Base-by-base conservation (phyloP, 2,797 vertebrate genomes). In the Sebastes hubbsi region DNA sequence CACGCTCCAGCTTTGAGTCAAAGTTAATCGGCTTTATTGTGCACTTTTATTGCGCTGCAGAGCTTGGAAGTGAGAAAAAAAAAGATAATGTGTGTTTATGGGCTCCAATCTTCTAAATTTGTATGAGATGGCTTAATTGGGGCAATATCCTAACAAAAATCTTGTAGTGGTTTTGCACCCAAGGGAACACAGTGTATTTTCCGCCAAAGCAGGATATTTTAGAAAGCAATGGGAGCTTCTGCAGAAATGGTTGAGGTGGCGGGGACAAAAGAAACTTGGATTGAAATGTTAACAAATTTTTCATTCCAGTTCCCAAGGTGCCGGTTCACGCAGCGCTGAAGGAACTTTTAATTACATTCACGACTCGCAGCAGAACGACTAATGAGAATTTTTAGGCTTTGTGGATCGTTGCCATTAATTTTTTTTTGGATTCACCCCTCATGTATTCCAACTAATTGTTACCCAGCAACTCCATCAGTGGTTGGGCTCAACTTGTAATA, bases 341-440 rank as follows among this genome's bases (percentile, higher is more conserved):
- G 75, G 78, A 94, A 93, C 88, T 88, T 94, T 93, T 94, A 94
- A 95, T 93, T 92, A 91, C 87, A 89, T 82, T 75, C 83, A 81
- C 69, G 9, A 80, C 85, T 91, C 62, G 25, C 75, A 86, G 87
- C 77, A 78, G 81, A 91, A 84, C 89, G 81, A 88, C 80, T 91
- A 90, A 94, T 94, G 86, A 93, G 82, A 88, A 89, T 79, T 87
- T 52, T 91, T 72, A 72, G 84, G 73, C 80, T 75, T 80, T 82
- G 72, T 88, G 76, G 83, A 89, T 83, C 16, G 6, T 68, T 85
- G 75, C 77, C 77, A 83, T 86, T 87, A 69, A 20, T 78, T 85
- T 30, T 63, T 85, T 36, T 79, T 74, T 34, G 6, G 30, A 85
- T 81, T 80, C 70, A 65, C 52, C 69, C 65, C 56, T 76, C 34